Evolutionary conservation across 1,140 invertebrate species (phyloP).

Genomic region (Euura saliciscinereae): DNA sequence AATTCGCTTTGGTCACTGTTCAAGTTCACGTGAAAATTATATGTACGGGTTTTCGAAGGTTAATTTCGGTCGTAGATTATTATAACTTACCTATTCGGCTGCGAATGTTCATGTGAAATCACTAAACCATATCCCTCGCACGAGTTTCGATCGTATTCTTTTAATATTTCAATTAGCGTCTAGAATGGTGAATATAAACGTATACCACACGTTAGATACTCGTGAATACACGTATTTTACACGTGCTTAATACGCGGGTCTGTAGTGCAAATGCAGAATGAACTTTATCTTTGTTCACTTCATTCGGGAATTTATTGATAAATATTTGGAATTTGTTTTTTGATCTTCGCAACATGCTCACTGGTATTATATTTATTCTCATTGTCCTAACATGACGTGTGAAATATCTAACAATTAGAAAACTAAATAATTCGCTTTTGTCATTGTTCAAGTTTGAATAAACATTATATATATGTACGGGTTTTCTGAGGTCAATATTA

Average conservation of each 20-base stretch:
- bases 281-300: background rate
- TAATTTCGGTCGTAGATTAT: background rate
- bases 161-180: background rate
- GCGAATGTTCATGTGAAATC: too few relatives aligned
- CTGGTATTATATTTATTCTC: too few relatives aligned
- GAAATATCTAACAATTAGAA: too few relatives aligned
- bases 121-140: too few relatives aligned
- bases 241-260: background rate
- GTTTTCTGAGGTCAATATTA: too few relatives aligned
- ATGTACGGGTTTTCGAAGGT: background rate
- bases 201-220: background rate
- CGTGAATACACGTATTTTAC: background rate
- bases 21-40: background rate
- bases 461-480: too few relatives aligned
- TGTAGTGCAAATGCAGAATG: background rate
- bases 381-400: too few relatives aligned
- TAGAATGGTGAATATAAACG: too few relatives aligned
- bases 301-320: background rate
- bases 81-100: too few relatives aligned
- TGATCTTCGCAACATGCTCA: too few relatives aligned
- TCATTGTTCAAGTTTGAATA: too few relatives aligned
- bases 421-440: too few relatives aligned
- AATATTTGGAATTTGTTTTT: background rate
- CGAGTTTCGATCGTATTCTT: background rate
- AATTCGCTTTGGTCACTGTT: background rate